A percentile compares a stretch with the other conserved stretches of the same genome.
phyloP scores from a whole-genome alignment of 2,797 vertebrate species.

The Scyliorhinus canicula region DNA sequence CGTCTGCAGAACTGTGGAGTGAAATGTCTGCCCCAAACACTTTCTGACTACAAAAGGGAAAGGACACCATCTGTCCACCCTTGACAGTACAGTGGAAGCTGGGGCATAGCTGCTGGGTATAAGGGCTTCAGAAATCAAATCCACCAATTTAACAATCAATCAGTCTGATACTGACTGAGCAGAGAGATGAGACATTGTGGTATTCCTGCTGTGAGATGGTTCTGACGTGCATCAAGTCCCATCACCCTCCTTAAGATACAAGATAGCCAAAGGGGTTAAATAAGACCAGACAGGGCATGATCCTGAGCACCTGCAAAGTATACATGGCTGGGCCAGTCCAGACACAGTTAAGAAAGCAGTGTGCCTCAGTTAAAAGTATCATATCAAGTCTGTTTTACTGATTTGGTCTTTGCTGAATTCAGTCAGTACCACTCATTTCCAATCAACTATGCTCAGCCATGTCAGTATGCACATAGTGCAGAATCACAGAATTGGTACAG shows the following conservation, averaged over 20 bases:
- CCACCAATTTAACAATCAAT: constrained; percentile 8
- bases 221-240: constrained; percentile 6
- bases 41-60: constrained; percentile 7
- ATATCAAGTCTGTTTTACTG: not conserved
- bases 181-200: not conserved
- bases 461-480: not conserved
- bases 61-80: not conserved
- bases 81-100: not conserved
- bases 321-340: not conserved
- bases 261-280: constrained; percentile 28
- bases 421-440: not conserved
- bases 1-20: not conserved
- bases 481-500: no score
- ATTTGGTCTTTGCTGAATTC: not conserved
- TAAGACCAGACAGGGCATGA: constrained; percentile 14
- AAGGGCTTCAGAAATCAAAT: not conserved
- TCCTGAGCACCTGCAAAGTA: constrained; percentile 2
- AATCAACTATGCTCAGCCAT: not conserved
- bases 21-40: not conserved
- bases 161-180: not conserved
- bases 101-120: constrained; percentile 1
- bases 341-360: not conserved
- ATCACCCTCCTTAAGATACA: not conserved
- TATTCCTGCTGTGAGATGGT: not conserved
- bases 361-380: not conserved